phyloP scores from a whole-genome alignment of 2,888 invertebrate species.

The Merodon equestris region DNA sequence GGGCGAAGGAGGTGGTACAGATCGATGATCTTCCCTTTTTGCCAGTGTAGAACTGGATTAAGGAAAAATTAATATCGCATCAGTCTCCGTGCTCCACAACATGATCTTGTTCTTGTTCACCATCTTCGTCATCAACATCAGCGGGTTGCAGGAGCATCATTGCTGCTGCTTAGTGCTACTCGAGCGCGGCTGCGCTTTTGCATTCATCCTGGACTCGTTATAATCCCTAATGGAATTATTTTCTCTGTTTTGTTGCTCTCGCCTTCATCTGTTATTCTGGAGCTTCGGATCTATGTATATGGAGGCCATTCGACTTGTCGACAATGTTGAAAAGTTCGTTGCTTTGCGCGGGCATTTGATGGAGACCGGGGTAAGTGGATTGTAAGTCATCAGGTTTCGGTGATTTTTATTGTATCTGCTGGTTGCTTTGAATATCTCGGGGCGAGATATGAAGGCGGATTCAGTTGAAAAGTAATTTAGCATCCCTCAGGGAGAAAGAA shows the following conservation, averaged over 20 bases:
- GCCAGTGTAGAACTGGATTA: conserved; percentile 56
- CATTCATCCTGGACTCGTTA: conserved; percentile 67
- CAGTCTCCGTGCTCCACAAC: conserved; percentile 33
- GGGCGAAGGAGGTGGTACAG: conserved; percentile 54
- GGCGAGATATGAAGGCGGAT: conserved; percentile 71
- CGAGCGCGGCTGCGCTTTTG: conserved; percentile 60
- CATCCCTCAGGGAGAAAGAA: conserved; percentile 58
- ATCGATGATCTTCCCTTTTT: conserved; percentile 59
- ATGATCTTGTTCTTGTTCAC: no score
- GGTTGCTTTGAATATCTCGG: conserved; percentile 44
- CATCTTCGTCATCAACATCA: no score
- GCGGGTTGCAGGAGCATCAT: conserved; percentile 1
- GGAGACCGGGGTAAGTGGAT: conserved; percentile 47
- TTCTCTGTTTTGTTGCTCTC: conserved; percentile 7
- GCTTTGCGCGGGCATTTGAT: conserved; percentile 11
- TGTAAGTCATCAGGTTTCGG: conserved; percentile 60
- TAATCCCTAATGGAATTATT: conserved; percentile 72
- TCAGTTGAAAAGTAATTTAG: conserved; percentile 73
- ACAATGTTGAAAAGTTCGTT: conserved; percentile 58
- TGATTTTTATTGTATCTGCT: conserved; percentile 27
- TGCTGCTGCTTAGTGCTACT: conserved; percentile 30
- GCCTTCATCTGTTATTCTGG: conserved; percentile 17
- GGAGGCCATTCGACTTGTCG: conserved; percentile 62
- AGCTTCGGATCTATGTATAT: conserved; percentile 39
- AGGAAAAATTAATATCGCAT: conserved; percentile 67